Evolutionary conservation across 2,888 invertebrate genomes (phyloP), one percentile per base, ranked within the genome.

Genomic region (Alcis repandata): DNA sequence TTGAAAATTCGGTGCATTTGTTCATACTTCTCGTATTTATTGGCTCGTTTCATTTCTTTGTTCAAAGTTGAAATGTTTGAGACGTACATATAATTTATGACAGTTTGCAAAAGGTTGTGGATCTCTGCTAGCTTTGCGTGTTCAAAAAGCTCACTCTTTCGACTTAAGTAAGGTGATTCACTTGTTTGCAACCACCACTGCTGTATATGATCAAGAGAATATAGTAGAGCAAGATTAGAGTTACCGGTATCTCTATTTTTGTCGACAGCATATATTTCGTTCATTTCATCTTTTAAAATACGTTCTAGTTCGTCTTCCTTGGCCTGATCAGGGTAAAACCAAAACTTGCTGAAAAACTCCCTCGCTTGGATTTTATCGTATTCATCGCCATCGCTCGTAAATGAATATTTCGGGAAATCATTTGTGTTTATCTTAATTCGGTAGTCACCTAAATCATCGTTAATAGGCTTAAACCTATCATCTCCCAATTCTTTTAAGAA

Each of bases 241-340:
- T n/a, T 46, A 46, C n/a, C 27, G 13, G 20, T 81, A 78, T 51
- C 80, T 76, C 33, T 73, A 41, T 17, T 41, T 17, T 17, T 41
- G 38, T 40, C 4, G n/a, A n/a, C n/a, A 13, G 38, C n/a, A 40
- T 40, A 40, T n/a, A 4, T 40, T 20, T 61, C 27, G 59, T 76
- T 72, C 13, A 83, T 80, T 72, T 80, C 79, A 4, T 62, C 63
- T 61, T 83, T 83, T 2, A 83, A 40, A 46, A 75, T 76, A 0
- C 0, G 36, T 72, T 83, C 84, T 2, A 84, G 75, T 60, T 61
- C 54, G 46, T 76, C 74, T 65, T 83, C 80, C 61, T 79, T 79
- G 6, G 78, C 78, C 73, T 84, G 84, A 54, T 80, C 73, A n/a
- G 83, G 76, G 33, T 82, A 83, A 73, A 83, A 81, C 80, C 81